Evolutionary conservation across 2,797 vertebrate genomes (phyloP).

Genomic region (Falco naumanni): DNA sequence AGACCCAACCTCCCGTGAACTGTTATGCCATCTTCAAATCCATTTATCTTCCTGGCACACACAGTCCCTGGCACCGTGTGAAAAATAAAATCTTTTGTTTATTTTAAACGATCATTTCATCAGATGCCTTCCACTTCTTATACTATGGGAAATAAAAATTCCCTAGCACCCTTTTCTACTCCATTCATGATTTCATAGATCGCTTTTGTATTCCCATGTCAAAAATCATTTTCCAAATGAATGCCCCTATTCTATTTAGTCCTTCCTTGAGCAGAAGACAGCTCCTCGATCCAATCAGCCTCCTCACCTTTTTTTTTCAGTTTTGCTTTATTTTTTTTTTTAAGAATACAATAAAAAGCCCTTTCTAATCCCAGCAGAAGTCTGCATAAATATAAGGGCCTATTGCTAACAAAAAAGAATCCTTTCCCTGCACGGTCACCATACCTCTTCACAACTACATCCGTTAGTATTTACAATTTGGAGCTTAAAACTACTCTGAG

Average conservation of each 20-base stretch:
- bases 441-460: background rate
- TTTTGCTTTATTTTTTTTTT: slow-evolving; percentile 8
- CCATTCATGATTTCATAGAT: slow-evolving; percentile 44
- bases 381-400: slow-evolving; percentile 26
- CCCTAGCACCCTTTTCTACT: slow-evolving; percentile 11
- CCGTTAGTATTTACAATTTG: background rate
- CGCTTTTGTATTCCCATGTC: slow-evolving; percentile 44
- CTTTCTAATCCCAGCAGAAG: slow-evolving; percentile 30
- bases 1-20: slow-evolving; percentile 30
- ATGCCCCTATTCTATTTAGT: slow-evolving; percentile 44
- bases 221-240: slow-evolving; percentile 58
- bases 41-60: slow-evolving; percentile 54
- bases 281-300: slow-evolving; percentile 15
- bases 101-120: slow-evolving; percentile 53
- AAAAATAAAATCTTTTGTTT: slow-evolving; percentile 59
- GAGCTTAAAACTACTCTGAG: background rate
- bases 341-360: slow-evolving; percentile 6
- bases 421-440: background rate
- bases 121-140: slow-evolving; percentile 46
- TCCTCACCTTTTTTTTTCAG: slow-evolving; percentile 30
- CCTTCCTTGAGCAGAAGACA: slow-evolving; percentile 42
- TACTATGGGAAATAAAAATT: slow-evolving; percentile 54
- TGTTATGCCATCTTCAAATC: background rate
- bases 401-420: slow-evolving; percentile 17
- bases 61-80: background rate